phyloP scores from a whole-genome alignment of 2,888 invertebrate species.

The Diarsia rubi region DNA sequence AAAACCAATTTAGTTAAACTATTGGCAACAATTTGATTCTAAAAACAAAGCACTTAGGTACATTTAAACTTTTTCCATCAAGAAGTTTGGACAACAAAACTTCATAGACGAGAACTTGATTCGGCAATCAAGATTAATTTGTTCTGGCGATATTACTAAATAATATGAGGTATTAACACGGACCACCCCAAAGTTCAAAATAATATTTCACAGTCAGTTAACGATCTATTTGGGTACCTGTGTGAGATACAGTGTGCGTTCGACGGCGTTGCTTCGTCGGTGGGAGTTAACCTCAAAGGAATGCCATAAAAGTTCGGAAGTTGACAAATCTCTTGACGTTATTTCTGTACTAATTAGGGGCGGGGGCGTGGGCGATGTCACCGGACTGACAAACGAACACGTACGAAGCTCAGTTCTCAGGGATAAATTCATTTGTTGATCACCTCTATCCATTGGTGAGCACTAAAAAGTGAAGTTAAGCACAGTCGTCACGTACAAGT shows the following conservation, averaged over 20 bases:
- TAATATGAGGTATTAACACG: constrained; percentile 66
- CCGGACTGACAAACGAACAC: constrained; percentile 80
- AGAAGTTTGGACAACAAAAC: constrained; percentile 65
- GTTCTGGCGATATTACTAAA: constrained; percentile 63
- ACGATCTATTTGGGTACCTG: constrained; percentile 84
- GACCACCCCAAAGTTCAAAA: constrained; percentile 83
- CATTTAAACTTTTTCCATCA: constrained; percentile 67
- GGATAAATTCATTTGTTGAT: constrained; percentile 79
- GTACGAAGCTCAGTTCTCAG: constrained; percentile 67
- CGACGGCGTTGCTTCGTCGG: constrained; percentile 70
- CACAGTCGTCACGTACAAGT: constrained; percentile 69
- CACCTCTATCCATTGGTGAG: constrained; percentile 59
- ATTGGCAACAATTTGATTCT: constrained; percentile 61
- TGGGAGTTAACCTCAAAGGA: constrained; percentile 83
- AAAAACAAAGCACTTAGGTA: constrained; percentile 61
- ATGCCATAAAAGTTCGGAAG: constrained; percentile 87
- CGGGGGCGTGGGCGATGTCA: constrained; percentile 82
- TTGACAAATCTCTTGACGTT: constrained; percentile 89
- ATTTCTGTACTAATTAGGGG: constrained; percentile 90
- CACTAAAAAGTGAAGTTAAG: constrained; percentile 66
- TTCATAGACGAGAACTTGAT: constrained; percentile 68
- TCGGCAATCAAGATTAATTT: constrained; percentile 67
- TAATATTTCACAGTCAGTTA: constrained; percentile 86
- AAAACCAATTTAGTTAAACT: constrained; percentile 59
- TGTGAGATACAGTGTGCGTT: constrained; percentile 71